A percentile compares a stretch with the other conserved stretches of the same genome.
These are phyloP conservation scores for Dicentrarchus labrax DNA, from an alignment of 2,113 vertebrate species.

Conservation along the genomic window DNA sequence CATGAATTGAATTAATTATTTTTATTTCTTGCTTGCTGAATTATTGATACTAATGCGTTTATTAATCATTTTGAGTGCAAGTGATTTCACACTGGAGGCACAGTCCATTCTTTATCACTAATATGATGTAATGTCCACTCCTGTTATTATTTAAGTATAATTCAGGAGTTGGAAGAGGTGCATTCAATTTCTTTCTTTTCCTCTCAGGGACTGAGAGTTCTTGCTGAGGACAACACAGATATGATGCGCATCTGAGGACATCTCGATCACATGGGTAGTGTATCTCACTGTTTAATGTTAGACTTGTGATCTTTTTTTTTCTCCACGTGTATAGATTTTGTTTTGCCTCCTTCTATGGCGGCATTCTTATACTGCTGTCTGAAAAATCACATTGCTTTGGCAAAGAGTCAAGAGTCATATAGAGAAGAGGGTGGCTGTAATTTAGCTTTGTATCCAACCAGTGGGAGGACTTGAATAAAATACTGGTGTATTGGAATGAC, in stretches of 20 bases:
- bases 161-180: neutral
- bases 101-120: neutral
- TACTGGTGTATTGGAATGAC: neutral
- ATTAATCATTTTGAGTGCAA: neutral
- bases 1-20: neutral
- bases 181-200: constrained; percentile 11
- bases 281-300: constrained; percentile 18
- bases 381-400: neutral
- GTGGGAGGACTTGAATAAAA: too few relatives aligned
- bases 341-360: neutral
- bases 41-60: neutral
- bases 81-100: neutral
- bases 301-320: neutral
- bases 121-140: neutral
- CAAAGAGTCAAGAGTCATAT: neutral
- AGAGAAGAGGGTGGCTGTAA: neutral
- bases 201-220: constrained; percentile 49
- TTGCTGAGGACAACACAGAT: constrained; percentile 42
- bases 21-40: neutral
- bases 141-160: neutral
- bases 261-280: constrained; percentile 83
- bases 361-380: neutral
- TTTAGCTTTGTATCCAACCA: neutral
- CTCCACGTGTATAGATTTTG: neutral
- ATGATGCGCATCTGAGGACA: constrained; percentile 72